Evolutionary conservation across 2,888 invertebrate genomes (phyloP).

Genomic region (Spialia ferax): DNA sequence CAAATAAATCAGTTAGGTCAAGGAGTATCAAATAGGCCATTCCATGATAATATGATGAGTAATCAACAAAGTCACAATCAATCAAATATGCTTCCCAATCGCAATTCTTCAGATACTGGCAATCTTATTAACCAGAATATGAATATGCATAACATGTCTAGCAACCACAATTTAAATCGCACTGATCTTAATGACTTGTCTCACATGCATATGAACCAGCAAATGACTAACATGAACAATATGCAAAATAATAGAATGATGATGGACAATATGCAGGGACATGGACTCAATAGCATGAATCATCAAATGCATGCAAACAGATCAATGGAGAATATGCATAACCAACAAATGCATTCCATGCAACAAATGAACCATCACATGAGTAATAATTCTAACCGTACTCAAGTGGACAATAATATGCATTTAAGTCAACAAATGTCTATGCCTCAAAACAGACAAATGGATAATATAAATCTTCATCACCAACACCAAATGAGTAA

Average conservation of each 20-base stretch:
- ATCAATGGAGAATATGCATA: constrained; percentile 77
- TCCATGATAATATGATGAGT: constrained; percentile 72
- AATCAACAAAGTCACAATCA: constrained; percentile 71
- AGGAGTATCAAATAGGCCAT: constrained; percentile 63
- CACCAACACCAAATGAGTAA: constrained; percentile 81
- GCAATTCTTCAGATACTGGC: constrained; percentile 70
- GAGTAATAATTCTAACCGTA: constrained; percentile 57
- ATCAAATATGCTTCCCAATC: constrained; percentile 67
- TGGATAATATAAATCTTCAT: constrained; percentile 73
- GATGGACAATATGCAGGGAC: constrained; percentile 78
- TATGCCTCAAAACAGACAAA: constrained; percentile 75
- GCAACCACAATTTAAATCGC: constrained; percentile 69
- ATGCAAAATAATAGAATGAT: constrained; percentile 80
- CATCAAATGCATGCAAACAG: constrained; percentile 77
- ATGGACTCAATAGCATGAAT: constrained; percentile 70
- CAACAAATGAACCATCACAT: constrained; percentile 79
- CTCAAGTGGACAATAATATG: constrained; percentile 75
- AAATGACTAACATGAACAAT: constrained; percentile 68
- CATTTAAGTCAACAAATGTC: constrained; percentile 77
- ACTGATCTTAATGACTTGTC: constrained; percentile 72
- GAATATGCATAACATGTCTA: constrained; percentile 71
- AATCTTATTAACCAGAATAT: constrained; percentile 76
- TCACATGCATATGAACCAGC: constrained; percentile 80
- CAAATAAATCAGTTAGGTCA: constrained; percentile 75
- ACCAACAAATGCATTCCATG: constrained; percentile 74